These are phyloP conservation scores for Drosophila multiciliata DNA, from an alignment of 2,888 invertebrate genomes.

Conservation along the genomic window DNA sequence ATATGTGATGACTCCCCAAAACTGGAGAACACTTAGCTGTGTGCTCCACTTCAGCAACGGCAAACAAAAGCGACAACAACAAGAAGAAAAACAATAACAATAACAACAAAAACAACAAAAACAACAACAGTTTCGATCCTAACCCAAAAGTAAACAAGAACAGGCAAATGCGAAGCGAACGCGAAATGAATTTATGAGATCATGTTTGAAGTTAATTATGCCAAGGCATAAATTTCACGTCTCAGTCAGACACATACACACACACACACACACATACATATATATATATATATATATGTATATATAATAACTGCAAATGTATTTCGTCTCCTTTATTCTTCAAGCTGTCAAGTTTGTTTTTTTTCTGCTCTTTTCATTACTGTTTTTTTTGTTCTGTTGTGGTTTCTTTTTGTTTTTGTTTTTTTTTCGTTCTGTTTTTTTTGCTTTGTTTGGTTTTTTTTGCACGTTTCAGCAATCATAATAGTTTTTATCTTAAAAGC, in stretches of 20 bases:
- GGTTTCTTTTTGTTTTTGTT: constrained; percentile 35
- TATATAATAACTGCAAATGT: constrained; percentile 18
- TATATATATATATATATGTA: background rate
- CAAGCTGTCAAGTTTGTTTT: constrained; percentile 53
- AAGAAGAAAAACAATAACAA: constrained; percentile 9
- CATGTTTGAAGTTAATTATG: constrained; percentile 82
- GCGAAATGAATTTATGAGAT: constrained; percentile 80
- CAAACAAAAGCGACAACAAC: constrained; percentile 12
- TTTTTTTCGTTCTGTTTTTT: background rate
- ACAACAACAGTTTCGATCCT: constrained; percentile 35
- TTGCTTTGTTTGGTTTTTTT: constrained; percentile 14
- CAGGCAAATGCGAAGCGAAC: constrained; percentile 56
- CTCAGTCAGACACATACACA: constrained; percentile 39
- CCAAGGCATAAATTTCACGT: constrained; percentile 74
- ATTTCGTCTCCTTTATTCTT: constrained; percentile 27
- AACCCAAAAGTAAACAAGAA: constrained; percentile 68
- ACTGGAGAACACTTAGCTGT: constrained; percentile 59
- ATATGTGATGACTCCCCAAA: constrained; percentile 20
- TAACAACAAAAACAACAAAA: constrained; percentile 16
- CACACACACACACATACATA: constrained; percentile 7
- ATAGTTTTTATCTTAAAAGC: constrained; percentile 73
- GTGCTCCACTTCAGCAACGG: constrained; percentile 67
- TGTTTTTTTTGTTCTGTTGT: constrained; percentile 19
- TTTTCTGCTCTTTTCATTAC: background rate
- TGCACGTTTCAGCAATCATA: constrained; percentile 76